A percentile compares a stretch with the other conserved stretches of the same genome.
Evolutionary conservation across 1,140 invertebrate genomes (phyloP).

Genomic region (Camponotus pennsylvanicus): DNA sequence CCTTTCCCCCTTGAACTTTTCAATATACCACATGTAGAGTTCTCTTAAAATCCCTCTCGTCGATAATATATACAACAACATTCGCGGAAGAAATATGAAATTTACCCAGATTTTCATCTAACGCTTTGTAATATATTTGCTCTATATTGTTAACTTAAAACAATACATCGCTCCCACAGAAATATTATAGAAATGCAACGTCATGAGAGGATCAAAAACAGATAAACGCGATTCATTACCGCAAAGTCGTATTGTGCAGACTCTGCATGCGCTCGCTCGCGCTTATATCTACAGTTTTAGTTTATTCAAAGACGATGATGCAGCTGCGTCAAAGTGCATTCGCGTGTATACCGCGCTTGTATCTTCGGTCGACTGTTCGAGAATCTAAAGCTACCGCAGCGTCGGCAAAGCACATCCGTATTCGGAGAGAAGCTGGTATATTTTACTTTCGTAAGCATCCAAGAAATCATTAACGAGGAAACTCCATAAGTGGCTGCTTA

Average conservation of each 20-base stretch:
- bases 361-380: conserved; percentile 40
- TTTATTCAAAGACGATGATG: conserved; percentile 59
- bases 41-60: conserved; percentile 4
- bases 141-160: background rate
- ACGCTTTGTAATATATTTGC: background rate
- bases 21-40: background rate
- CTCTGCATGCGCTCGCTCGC: background rate
- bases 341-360: conserved; percentile 37
- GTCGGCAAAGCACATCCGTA: background rate
- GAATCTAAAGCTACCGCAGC: background rate
- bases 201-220: background rate
- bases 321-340: conserved; percentile 41
- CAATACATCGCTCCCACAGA: background rate
- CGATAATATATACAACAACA: background rate
- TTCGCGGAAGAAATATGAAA: background rate
- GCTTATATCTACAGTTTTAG: conserved; percentile 42
- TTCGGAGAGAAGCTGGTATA: background rate
- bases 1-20: background rate
- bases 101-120: background rate
- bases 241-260: conserved; percentile 11
- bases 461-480: conserved; percentile 62
- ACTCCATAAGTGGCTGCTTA: conserved; percentile 26
- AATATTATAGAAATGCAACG: background rate
- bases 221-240: conserved; percentile 36
- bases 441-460: conserved; percentile 7